Evolutionary conservation across 2,888 invertebrate genomes (phyloP), one percentile per base, ranked within the genome.

Genomic region (Camptogramma bilineatum): DNA sequence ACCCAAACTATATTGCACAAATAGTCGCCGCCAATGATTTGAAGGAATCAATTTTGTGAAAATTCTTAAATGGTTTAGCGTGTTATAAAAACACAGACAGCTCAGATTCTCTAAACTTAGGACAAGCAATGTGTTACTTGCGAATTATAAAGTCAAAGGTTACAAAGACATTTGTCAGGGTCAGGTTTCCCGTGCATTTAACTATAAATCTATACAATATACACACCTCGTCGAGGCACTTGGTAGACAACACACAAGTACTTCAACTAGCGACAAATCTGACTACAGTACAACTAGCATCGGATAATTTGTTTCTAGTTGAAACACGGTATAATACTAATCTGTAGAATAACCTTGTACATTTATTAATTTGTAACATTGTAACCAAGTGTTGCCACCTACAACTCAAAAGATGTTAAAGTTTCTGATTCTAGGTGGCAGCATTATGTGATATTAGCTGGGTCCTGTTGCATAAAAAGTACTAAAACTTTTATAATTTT

Each of bases 181-280:
- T 10, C 39, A 48, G 34, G 59, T 52, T 21, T 28, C 47, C 52
- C 53, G 24, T 28, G 2, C 18, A 52, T 50, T 54, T 16, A 52
- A 47, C 39, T 48, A 60, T 39, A 59, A 46, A 83, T 79, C 86
- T 87, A 88, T 78, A 73, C 86, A 84, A 86, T 89, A 90, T 88
- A 85, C 87, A 88, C 72, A 83, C 88, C 87, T 85, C 88, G 68
- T 74, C 71, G 88, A 88, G 90, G 88, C 88, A 88, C 87, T 88
- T 85, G 80, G 81, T 83, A 82, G 74, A 17, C 13, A 39, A 17
- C 13, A 39, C 34, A 17, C 17, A 44, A 17, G 52, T 44, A 44
- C 46, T 52, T 58, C 53, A 61, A 65, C 58, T 61, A 63, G 52
- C 39, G 55, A 65, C 60, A 64, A 52, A 51, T 39, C 19, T 52